phyloP scores from a whole-genome alignment of 2,888 invertebrate species.

The Drosophila ezoana region DNA sequence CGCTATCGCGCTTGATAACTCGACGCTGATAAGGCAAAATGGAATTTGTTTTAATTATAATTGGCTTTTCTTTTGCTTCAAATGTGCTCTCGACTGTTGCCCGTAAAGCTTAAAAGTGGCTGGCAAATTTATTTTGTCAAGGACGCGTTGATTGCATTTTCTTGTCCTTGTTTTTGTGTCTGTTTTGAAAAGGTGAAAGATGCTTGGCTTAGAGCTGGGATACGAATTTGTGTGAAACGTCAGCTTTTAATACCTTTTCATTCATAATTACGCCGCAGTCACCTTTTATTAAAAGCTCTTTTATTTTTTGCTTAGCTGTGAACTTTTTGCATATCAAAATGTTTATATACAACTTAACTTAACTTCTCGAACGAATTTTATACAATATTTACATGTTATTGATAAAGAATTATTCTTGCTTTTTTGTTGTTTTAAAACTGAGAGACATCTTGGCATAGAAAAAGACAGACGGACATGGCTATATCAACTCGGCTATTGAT shows the following conservation, averaged over 20 bases:
- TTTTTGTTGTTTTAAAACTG: too few species aligned
- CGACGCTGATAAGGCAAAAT: conserved; percentile 55
- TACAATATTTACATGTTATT: too few species aligned
- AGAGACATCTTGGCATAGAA: too few species aligned
- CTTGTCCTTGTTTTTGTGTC: not conserved
- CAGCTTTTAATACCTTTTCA: not conserved
- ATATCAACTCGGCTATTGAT: too few species aligned
- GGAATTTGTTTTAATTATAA: conserved; percentile 68
- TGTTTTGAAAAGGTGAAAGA: conserved; percentile 12
- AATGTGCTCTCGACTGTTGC: conserved; percentile 26
- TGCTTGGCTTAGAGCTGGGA: conserved; percentile 7
- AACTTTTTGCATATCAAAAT: too few species aligned
- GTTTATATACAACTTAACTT: too few species aligned
- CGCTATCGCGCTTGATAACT: conserved; percentile 38
- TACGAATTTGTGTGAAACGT: not conserved
- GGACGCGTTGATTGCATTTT: conserved; percentile 46
- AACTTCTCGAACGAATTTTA: too few species aligned
- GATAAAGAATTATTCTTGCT: too few species aligned
- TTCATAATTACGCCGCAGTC: too few species aligned
- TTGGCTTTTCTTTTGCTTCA: conserved; percentile 50
- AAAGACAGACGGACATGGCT: too few species aligned
- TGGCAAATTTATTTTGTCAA: conserved; percentile 40
- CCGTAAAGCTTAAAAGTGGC: conserved; percentile 24
- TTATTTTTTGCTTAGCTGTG: too few species aligned
- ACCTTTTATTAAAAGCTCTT: too few species aligned